phyloP scores from a whole-genome alignment of 2,797 vertebrate species.

The Falco biarmicus region DNA sequence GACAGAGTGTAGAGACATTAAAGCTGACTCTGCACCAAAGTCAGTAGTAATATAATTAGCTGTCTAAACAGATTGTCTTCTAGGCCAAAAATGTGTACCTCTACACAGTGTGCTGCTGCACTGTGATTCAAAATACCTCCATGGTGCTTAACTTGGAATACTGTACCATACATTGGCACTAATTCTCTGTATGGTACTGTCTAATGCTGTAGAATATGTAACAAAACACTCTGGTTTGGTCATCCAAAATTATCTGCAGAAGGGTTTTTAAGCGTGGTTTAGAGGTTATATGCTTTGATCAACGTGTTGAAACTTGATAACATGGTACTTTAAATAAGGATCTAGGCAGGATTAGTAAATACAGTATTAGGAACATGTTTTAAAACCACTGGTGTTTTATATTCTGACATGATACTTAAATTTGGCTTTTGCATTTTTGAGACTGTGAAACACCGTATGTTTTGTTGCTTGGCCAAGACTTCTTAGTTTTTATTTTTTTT shows the following conservation, averaged over 20 bases:
- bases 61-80: not conserved
- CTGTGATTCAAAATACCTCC: not conserved
- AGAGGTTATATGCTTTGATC: not conserved
- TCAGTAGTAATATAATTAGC: not conserved
- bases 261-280: not conserved
- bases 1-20: not conserved
- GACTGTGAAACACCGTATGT: not conserved
- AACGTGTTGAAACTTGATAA: not conserved
- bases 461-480: not conserved
- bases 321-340: not conserved
- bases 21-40: not conserved
- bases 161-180: accelerated
- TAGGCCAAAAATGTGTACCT: not conserved
- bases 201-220: not conserved
- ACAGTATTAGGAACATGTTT: not conserved
- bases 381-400: not conserved
- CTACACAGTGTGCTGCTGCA: not conserved
- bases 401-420: not conserved
- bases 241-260: not conserved
- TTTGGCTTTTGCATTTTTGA: not conserved
- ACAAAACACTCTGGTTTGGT: not conserved
- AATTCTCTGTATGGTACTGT: not conserved
- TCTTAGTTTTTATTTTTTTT: not conserved
- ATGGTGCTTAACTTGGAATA: not conserved
- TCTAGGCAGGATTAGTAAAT: not conserved